Evolutionary conservation across 2,888 invertebrate genomes (phyloP).

Genomic region (Agonopterix subpropinquella): DNA sequence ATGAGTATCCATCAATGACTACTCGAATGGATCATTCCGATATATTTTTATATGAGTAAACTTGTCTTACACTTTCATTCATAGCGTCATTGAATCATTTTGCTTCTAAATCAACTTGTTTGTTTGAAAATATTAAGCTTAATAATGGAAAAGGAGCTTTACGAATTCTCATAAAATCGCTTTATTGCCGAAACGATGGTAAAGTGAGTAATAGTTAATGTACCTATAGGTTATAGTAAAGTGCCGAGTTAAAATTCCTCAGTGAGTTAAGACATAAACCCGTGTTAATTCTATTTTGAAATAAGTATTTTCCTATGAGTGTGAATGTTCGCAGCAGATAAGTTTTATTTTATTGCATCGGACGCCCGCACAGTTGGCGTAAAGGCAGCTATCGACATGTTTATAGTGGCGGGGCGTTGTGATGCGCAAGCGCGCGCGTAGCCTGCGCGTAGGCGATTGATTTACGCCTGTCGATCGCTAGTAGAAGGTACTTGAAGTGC

Average conservation of each 20-base stretch:
- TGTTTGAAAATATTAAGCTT: too few relatives aligned
- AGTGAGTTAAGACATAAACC: slow-evolving; percentile 5
- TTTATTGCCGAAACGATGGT: too few relatives aligned
- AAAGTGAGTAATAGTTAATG: too few relatives aligned
- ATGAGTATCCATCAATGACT: too few relatives aligned
- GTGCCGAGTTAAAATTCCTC: background rate
- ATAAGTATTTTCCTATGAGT: slow-evolving; percentile 4
- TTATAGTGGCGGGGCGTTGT: slow-evolving; percentile 18
- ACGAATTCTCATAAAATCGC: too few relatives aligned
- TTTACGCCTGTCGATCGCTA: slow-evolving; percentile 37
- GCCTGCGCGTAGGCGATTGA: slow-evolving; percentile 56
- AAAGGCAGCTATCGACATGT: slow-evolving; percentile 16
- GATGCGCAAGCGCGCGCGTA: slow-evolving; percentile 18
- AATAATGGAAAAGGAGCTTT: too few relatives aligned
- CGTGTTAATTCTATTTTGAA: background rate
- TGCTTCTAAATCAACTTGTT: too few relatives aligned
- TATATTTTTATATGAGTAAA: too few relatives aligned
- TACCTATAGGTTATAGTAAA: too few relatives aligned
- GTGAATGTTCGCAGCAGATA: slow-evolving; percentile 26
- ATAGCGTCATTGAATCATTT: too few relatives aligned
- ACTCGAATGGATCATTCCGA: too few relatives aligned
- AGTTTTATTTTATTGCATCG: slow-evolving; percentile 45
- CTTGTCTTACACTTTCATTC: too few relatives aligned
- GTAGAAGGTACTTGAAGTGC: slow-evolving; percentile 19
- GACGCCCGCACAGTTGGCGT: slow-evolving; percentile 41